These are phyloP conservation scores for pig (Sus scrofa) DNA, from an alignment of 2,113 vertebrate species.

Conservation along the genomic window T2T-Sscrofa CM000824.6:159712001-159712500, in stretches of 20 bases:
- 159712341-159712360: not conserved
- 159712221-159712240: not conserved
- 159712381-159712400: not conserved
- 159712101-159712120: not conserved
- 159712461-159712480: not conserved
- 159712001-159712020: not conserved
- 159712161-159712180: not conserved
- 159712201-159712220: not conserved
- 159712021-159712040: not conserved
- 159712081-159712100: not conserved
- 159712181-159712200: not conserved
- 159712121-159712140: not conserved
- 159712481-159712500: not conserved
- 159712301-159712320: not conserved
- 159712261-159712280: not conserved
- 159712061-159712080: conserved; percentile 1
- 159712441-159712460: not conserved
- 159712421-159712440: not conserved
- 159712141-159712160: not conserved
- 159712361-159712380: not conserved
- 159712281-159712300: not conserved
- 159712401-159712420: not conserved
- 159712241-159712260: not conserved
- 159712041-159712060: not conserved
- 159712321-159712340: not conserved